A percentile compares a stretch with the other conserved stretches of the same genome.
Evolutionary conservation across 1,140 invertebrate species (phyloP).

Genomic region (Apis laboriosa): DNA sequence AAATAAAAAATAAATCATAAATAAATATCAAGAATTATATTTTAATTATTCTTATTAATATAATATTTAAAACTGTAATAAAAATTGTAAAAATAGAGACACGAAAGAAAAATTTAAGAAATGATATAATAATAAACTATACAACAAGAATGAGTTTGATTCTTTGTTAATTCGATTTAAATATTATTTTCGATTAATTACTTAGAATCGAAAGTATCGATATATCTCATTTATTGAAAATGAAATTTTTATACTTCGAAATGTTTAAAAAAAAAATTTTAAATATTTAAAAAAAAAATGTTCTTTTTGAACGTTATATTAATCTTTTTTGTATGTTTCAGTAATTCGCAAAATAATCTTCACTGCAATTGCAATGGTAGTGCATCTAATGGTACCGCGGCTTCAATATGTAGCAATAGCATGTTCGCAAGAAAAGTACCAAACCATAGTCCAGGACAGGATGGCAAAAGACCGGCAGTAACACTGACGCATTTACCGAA

Average conservation of each 20-base stretch:
- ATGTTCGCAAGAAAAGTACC: conserved; percentile 84
- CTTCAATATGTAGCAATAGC: conserved; percentile 77
- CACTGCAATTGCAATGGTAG: conserved; percentile 84
- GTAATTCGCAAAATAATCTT: conserved; percentile 85
- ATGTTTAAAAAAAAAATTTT: background rate
- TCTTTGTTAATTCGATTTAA: background rate
- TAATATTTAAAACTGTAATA: no score
- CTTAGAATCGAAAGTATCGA: background rate
- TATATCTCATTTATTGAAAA: background rate
- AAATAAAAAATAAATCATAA: no score
- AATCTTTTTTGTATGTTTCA: conserved; percentile 73
- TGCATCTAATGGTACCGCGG: conserved; percentile 76
- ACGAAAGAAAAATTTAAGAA: background rate
- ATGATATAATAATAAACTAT: background rate
- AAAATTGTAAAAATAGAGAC: background rate
- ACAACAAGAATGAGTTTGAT: background rate
- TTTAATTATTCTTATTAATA: no score
- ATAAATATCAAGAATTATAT: no score
- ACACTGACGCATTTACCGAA: conserved; percentile 89
- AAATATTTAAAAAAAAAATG: background rate
- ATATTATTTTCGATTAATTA: background rate
- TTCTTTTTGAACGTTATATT: no score
- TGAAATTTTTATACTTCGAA: background rate
- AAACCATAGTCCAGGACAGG: conserved; percentile 81
- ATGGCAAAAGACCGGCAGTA: conserved; percentile 79